phyloP scores from a whole-genome alignment of 2,888 invertebrate genomes.

The Sphinx pinastri region DNA sequence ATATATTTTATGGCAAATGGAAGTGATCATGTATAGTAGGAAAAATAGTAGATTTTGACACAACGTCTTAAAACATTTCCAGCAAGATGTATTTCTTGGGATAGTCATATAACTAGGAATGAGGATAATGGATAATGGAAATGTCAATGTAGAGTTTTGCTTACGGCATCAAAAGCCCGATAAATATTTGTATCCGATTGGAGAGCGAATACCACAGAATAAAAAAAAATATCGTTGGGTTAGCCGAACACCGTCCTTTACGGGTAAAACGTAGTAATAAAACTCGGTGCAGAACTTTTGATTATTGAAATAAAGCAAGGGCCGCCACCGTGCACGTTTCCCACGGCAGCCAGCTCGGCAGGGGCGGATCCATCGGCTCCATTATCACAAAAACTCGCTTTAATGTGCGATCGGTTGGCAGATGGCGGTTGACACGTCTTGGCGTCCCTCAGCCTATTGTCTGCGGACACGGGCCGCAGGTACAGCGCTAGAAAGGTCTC shows the following conservation, averaged over 20 bases:
- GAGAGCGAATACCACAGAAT: too few species aligned
- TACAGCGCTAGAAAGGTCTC: background rate
- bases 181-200: too few species aligned
- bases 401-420: background rate
- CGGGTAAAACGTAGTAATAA: background rate
- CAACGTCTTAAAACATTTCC: too few species aligned
- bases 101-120: too few species aligned
- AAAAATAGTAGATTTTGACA: too few species aligned
- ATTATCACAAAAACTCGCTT: background rate
- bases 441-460: background rate
- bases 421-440: background rate
- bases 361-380: constrained; percentile 9
- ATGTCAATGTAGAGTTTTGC: too few species aligned
- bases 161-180: too few species aligned
- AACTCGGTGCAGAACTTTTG: background rate
- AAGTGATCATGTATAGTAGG: too few species aligned
- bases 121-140: too few species aligned
- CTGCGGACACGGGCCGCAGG: background rate
- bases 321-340: background rate
- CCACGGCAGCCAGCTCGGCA: background rate
- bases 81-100: too few species aligned
- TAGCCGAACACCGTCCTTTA: background rate
- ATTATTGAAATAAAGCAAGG: background rate
- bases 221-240: background rate
- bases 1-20: too few species aligned